phyloP scores from a whole-genome alignment of 2,113 vertebrate genomes.

The Callithrix jacchus region DNA sequence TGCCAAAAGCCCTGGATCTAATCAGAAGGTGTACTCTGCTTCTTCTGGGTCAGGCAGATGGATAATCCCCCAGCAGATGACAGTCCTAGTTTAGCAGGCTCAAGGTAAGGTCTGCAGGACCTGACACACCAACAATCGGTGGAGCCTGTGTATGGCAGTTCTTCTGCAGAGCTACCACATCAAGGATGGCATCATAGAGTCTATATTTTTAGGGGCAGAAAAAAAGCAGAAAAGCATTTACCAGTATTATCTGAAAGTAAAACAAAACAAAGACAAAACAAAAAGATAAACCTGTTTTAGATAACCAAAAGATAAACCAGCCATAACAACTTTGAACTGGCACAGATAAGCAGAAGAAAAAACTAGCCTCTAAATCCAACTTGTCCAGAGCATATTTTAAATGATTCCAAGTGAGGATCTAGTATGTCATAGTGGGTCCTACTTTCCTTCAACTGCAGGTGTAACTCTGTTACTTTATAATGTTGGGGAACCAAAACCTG shows the following conservation, averaged over 20 bases:
- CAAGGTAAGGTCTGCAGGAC: not conserved
- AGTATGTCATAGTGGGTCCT: not conserved
- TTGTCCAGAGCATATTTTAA: not conserved
- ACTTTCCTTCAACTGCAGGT: not conserved
- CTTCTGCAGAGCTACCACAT: not conserved
- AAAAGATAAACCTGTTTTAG: not conserved
- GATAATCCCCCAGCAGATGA: not conserved
- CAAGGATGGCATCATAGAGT: not conserved
- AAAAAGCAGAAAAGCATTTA: not conserved
- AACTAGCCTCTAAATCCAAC: not conserved
- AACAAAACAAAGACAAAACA: not conserved
- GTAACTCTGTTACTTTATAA: not conserved
- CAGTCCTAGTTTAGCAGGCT: not conserved
- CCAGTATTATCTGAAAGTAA: not conserved
- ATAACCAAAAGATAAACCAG: not conserved
- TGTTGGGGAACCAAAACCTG: not conserved
- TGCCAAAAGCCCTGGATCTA: not conserved
- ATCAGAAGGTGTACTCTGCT: not conserved
- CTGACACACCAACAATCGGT: not conserved
- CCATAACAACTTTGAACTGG: not conserved
- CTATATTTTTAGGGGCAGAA: not conserved
- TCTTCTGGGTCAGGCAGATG: not conserved
- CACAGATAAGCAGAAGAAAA: conserved; percentile 19
- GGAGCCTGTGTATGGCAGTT: not conserved
- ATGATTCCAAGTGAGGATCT: not conserved